A percentile compares a stretch with the other conserved stretches of the same genome.
Evolutionary conservation across 2,113 vertebrate genomes (phyloP).

Genomic region (Tinamus guttatus): DNA sequence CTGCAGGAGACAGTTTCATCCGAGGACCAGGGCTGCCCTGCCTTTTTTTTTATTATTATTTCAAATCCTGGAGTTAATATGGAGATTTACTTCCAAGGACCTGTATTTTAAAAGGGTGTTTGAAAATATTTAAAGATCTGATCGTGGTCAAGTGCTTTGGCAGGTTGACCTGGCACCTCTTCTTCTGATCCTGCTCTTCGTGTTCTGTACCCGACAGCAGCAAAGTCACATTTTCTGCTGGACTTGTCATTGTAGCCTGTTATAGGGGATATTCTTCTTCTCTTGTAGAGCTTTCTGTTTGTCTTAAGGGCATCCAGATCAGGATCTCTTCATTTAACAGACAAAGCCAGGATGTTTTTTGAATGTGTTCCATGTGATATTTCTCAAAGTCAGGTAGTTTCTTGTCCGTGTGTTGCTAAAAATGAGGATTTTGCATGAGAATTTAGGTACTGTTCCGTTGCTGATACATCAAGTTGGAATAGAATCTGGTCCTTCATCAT

Average conservation of each 20-base stretch:
- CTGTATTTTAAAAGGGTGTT: not conserved
- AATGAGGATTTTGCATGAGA: not conserved
- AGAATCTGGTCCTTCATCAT: not conserved
- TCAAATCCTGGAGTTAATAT: not conserved
- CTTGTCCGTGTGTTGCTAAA: not conserved
- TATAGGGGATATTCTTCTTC: not conserved
- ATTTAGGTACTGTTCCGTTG: not conserved
- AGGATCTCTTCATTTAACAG: not conserved
- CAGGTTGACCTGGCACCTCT: not conserved
- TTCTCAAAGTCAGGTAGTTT: not conserved
- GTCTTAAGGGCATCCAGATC: not conserved
- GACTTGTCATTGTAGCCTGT: not conserved
- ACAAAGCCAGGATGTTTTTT: not conserved
- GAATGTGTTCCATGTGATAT: not conserved
- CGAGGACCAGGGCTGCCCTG: not conserved
- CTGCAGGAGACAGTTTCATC: not conserved
- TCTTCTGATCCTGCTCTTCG: not conserved
- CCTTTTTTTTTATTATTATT: not conserved
- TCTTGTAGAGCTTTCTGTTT: not conserved
- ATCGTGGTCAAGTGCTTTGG: not conserved
- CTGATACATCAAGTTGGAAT: not conserved
- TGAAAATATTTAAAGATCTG: not conserved
- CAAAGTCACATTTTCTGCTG: not conserved
- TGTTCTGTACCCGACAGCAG: not conserved
- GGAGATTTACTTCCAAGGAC: not conserved